Base-by-base conservation (phyloP, 2,797 vertebrate genomes). In the Melanotaenia nigrans region DNA sequence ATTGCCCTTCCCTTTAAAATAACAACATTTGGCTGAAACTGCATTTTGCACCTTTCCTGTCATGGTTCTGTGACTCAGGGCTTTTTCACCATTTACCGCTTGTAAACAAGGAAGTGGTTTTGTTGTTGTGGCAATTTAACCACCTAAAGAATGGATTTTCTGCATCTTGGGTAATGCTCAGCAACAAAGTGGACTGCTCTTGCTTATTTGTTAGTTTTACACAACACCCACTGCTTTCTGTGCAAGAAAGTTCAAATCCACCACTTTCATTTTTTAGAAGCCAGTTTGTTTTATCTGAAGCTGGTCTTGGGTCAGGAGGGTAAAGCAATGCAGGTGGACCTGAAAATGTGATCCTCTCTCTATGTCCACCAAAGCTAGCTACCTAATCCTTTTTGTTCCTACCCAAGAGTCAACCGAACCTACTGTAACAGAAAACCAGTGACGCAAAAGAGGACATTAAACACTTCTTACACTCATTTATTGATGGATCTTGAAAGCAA, bases 11-110 rank as follows among this genome's bases (percentile, higher is more conserved):
- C 79, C 85, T 86, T 79, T 79, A 88, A 93, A 90, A 87, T 78
- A 89, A 82, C 78, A 86, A 77, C 81, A 77, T 91, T 91, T 86
- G 90, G 93, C 93, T 93, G 93, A 92, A 91, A 83, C 62, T 4
- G 92, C 92, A 83, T 71, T 92, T 92, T 89, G 32, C 62, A 71
- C 79, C 51, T 85, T 91, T 85, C 87, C 87, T 81, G 75, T 84
- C 87, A 75, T 84, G 77, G 86, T 77, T 49, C 70, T 77, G 88
- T 92, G 92, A 94, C 91, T 93, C 79, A 78, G 92, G 88, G 79
- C 60, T 93, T 90, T 89, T 85, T 59, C 33, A 54, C 25, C 60
- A 65, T 77, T 45, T 64, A 66, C 77, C 74, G 56, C 77, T 85
- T 90, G 92, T 91, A 92, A 94, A 94, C 91, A 92, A 81, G 78